Evolutionary conservation across 2,113 vertebrate genomes (phyloP).

Genomic region (Apus apus): DNA sequence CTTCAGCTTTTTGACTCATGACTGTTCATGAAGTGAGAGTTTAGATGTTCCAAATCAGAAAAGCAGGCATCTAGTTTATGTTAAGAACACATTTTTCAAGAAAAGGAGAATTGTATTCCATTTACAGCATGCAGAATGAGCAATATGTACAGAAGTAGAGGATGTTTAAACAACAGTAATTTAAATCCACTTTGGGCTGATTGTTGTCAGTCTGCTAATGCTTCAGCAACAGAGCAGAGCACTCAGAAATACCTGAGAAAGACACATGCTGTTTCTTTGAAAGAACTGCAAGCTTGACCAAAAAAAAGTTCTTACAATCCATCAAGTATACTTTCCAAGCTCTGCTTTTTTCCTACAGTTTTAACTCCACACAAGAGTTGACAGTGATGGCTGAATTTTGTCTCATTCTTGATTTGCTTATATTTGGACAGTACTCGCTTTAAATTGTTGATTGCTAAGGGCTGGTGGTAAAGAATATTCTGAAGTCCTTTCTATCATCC

Average conservation of each 20-base stretch:
- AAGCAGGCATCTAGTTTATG: conserved; percentile 34
- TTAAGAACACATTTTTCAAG: conserved; percentile 39
- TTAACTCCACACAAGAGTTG: background rate
- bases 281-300: background rate
- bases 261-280: background rate
- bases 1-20: conserved; percentile 6
- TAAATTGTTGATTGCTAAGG: background rate
- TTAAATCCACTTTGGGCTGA: background rate
- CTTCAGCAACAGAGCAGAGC: background rate
- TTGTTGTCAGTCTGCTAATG: background rate
- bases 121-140: conserved; percentile 18
- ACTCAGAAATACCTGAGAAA: conserved; percentile 16
- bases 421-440: accelerated
- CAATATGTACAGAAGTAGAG: background rate
- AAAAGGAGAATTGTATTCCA: conserved; percentile 11
- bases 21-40: background rate
- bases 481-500: background rate
- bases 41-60: conserved; percentile 48
- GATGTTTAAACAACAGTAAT: conserved; percentile 26
- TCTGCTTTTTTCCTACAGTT: background rate
- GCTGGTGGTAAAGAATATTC: background rate
- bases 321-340: background rate
- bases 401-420: background rate
- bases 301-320: background rate
- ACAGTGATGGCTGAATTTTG: background rate